phyloP scores from a whole-genome alignment of 1,140 invertebrate genomes.

The Drosophila carrolli region DNA sequence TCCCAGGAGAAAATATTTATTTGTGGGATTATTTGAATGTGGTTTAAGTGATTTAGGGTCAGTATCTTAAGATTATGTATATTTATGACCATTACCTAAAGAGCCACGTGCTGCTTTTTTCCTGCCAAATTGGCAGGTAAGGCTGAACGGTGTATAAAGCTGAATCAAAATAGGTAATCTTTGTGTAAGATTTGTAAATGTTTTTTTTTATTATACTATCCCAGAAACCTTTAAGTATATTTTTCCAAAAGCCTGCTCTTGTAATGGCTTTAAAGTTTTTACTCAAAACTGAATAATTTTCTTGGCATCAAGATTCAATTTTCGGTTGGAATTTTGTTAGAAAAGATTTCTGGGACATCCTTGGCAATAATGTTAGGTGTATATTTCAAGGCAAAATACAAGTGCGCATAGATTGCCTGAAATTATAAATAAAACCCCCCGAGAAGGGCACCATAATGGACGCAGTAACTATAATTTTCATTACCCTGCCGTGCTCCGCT shows the following conservation, averaged over 20 bases:
- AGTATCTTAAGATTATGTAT: background rate
- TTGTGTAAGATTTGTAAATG: too few relatives aligned
- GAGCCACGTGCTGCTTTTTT: background rate
- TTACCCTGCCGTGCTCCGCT: slow-evolving; percentile 55
- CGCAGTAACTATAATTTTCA: slow-evolving; percentile 62
- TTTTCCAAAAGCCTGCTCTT: too few relatives aligned
- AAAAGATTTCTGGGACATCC: too few relatives aligned
- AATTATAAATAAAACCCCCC: background rate
- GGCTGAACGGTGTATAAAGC: too few relatives aligned
- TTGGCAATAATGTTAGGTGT: background rate
- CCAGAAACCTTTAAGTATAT: too few relatives aligned
- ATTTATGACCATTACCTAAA: slow-evolving; percentile 2
- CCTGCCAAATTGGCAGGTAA: too few relatives aligned
- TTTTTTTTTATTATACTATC: too few relatives aligned
- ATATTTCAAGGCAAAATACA: background rate
- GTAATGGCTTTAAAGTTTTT: too few relatives aligned
- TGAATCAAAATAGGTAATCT: too few relatives aligned
- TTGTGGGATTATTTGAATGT: background rate
- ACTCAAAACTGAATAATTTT: too few relatives aligned
- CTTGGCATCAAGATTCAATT: too few relatives aligned
- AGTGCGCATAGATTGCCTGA: background rate
- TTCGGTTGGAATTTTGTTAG: too few relatives aligned
- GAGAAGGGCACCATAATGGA: background rate
- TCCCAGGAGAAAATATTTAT: background rate
- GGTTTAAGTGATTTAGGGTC: slow-evolving; percentile 16